Conservation (phyloP, 1,140 invertebrate species). For the Bacillus rossius region DNA sequence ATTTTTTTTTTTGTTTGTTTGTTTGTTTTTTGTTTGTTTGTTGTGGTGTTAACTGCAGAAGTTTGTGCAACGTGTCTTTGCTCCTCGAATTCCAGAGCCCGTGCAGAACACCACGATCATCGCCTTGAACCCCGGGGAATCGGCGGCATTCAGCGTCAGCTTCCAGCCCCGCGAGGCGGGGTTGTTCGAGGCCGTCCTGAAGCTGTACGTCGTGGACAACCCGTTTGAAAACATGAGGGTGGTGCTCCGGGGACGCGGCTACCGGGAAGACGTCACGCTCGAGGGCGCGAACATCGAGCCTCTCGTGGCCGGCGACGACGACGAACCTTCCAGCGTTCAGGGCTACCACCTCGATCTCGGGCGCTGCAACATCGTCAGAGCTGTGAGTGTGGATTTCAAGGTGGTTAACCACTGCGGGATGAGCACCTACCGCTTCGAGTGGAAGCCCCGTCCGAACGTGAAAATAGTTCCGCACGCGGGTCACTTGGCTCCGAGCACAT, state of each 20-base stretch:
- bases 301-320: background rate
- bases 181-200: background rate
- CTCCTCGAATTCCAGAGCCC: no score
- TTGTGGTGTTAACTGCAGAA: no score
- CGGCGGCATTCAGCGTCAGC: background rate
- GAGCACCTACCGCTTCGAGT: slow-evolving; percentile 29
- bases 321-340: background rate
- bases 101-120: no score
- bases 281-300: background rate
- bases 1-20: no score
- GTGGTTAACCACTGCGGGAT: background rate
- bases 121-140: background rate
- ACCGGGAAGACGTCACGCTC: slow-evolving; percentile 23
- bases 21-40: no score
- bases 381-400: background rate
- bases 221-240: slow-evolving; percentile 32
- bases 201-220: slow-evolving; percentile 24
- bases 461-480: slow-evolving; percentile 31
- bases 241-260: slow-evolving; percentile 27
- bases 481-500: slow-evolving; percentile 26
- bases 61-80: no score
- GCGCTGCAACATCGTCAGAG: background rate
- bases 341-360: background rate
- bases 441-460: slow-evolving; percentile 25
- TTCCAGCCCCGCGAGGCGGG: background rate